Percentiles rank a stretch among this genome's conserved stretches.
Conservation (phyloP, 2,888 invertebrate genomes). For the Dromius quadrimaculatus region DNA sequence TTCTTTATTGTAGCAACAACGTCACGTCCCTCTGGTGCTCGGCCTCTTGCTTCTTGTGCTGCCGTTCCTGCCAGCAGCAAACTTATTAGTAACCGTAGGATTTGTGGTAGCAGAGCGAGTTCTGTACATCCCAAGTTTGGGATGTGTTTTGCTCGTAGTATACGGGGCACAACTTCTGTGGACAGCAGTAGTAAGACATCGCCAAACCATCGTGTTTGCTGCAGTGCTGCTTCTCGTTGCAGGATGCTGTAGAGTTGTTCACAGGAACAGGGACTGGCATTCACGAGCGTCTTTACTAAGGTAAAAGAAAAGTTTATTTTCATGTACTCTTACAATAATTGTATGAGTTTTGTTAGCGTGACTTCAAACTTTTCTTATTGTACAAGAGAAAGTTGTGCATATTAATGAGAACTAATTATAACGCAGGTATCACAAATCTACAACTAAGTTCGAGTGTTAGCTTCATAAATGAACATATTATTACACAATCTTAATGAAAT, state of each 20-base stretch:
- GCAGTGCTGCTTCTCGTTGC: constrained; percentile 73
- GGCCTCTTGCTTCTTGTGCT: constrained; percentile 81
- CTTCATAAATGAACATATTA: background rate
- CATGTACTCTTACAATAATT: no score
- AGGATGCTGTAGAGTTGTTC: constrained; percentile 76
- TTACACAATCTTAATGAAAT: background rate
- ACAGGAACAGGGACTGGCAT: constrained; percentile 82
- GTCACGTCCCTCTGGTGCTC: constrained; percentile 76
- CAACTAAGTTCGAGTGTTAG: background rate
- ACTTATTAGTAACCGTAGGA: constrained; percentile 83
- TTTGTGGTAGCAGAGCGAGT: constrained; percentile 90
- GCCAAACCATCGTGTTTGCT: constrained; percentile 68
- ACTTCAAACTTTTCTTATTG: background rate
- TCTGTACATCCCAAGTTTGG: constrained; percentile 89
- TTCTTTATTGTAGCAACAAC: constrained; percentile 77
- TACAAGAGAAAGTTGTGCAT: background rate
- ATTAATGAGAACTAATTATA: background rate
- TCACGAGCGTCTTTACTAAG: constrained; percentile 81
- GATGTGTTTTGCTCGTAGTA: constrained; percentile 81
- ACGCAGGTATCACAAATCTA: background rate
- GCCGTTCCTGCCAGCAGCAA: constrained; percentile 89
- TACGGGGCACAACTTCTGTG: constrained; percentile 80
- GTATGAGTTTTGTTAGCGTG: background rate
- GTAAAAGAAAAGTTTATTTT: constrained; percentile 67
- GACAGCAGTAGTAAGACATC: constrained; percentile 68